A percentile compares a stretch with the other conserved stretches of the same genome.
phyloP scores from a whole-genome alignment of 2,797 vertebrate genomes.

The Coreius guichenoti region DNA sequence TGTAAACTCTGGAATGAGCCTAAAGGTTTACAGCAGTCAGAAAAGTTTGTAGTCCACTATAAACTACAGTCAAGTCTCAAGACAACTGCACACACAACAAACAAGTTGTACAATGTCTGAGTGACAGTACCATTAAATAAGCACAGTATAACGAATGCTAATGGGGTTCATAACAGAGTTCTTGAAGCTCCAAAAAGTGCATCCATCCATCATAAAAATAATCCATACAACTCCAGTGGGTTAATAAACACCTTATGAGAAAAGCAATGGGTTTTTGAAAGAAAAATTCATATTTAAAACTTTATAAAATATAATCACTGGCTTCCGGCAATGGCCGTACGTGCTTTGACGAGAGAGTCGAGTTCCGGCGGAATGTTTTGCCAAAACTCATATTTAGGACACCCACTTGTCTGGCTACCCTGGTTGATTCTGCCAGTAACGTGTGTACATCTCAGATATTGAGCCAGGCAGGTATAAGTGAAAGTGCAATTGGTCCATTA shows the following conservation, averaged over 20 bases:
- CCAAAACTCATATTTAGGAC: neutral
- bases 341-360: too few relatives aligned
- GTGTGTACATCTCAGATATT: neutral
- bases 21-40: neutral
- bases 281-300: too few relatives aligned
- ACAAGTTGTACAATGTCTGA: neutral
- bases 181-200: too few relatives aligned
- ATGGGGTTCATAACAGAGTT: neutral
- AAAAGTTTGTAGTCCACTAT: neutral
- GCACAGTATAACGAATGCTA: neutral
- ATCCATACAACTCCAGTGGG: too few relatives aligned
- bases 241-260: too few relatives aligned
- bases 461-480: neutral
- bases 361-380: too few relatives aligned
- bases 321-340: too few relatives aligned
- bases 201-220: too few relatives aligned
- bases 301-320: too few relatives aligned
- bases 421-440: neutral
- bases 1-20: neutral
- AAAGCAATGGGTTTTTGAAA: too few relatives aligned
- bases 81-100: too few relatives aligned
- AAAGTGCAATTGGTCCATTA: neutral
- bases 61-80: too few relatives aligned
- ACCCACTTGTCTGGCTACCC: neutral
- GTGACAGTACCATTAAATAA: slow-evolving; percentile 15